Evolutionary conservation across 2,888 invertebrate genomes (phyloP), one percentile per base, ranked within the genome.

Genomic region (Choristoneura rosaceana): DNA sequence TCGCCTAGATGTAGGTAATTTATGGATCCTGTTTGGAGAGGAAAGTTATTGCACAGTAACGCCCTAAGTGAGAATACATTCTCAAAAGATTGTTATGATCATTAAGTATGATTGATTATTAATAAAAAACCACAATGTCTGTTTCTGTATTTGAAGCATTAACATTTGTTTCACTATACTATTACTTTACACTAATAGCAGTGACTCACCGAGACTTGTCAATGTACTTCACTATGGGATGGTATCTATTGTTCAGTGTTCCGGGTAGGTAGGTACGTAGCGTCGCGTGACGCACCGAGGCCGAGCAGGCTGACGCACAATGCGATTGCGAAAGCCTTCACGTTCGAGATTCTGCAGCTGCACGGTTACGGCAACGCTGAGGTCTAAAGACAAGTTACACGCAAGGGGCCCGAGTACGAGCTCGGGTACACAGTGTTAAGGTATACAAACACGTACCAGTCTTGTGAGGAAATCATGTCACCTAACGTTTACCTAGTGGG

Each of bases 401-500:
- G 87, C 82, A 86, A 78, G 75, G 75, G 80, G 84, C 86, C 86
- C 89, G 80, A 75, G 70, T 69, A 75, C 84, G 85, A 87, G 86
- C 85, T 84, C 78, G 78, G 79, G 77, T 77, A 82, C 73, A 82
- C 55, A 68, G 58, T 67, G 50, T 47, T 68, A 73, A 58, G 50
- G 55, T n/a, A 70, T 45, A 71, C 45, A 73, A 34, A 52, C 58
- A 58, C 63, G 74, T 77, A 79, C 79, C 80, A 81, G 75, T 80
- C 80, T 80, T 77, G 78, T 81, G 81, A 79, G 80, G 82, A 84
- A 87, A 87, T 85, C 81, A 83, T 87, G 80, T 81, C 87, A 86
- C 92, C 92, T 90, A 90, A 83, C 88, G 79, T 83, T 93, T 93
- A 93, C 93, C 93, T 93, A 93, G 91, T 90, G 92, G 93, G 92